Conservation (phyloP, 2,113 vertebrate genomes). For the Odontophorus gujanensis region DNA sequence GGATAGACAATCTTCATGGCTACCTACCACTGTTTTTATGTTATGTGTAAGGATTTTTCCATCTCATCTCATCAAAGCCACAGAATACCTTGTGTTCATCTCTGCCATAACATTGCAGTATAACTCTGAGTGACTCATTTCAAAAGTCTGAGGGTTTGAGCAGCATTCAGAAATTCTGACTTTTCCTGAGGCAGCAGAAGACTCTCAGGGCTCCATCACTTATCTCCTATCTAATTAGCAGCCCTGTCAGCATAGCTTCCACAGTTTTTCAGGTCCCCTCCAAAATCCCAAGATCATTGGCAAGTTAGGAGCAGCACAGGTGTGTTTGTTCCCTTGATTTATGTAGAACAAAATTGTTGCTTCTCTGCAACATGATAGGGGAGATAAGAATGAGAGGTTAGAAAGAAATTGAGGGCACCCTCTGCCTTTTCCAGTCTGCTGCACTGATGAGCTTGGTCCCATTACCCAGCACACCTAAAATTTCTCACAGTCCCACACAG, state of each 20-base stretch:
- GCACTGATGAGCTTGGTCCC: constrained; percentile 27
- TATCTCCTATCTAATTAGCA: not conserved
- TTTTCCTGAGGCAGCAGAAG: constrained; percentile 1
- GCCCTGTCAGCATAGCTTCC: not conserved
- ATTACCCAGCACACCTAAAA: constrained; percentile 50
- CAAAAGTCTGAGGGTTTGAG: not conserved
- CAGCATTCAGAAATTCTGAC: not conserved
- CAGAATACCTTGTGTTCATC: not conserved
- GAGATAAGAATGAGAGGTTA: not conserved
- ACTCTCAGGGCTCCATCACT: not conserved
- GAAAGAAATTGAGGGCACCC: constrained; percentile 12
- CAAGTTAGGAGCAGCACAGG: not conserved
- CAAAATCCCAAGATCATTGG: not conserved
- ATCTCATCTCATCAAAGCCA: not conserved
- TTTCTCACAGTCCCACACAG: constrained; percentile 57
- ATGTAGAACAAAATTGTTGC: constrained; percentile 8
- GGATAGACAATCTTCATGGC: accelerated
- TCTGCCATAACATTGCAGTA: not conserved
- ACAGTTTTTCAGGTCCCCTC: not conserved
- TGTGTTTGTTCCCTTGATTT: constrained; percentile 17
- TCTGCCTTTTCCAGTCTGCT: constrained; percentile 63
- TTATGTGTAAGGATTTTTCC: not conserved
- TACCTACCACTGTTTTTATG: not conserved
- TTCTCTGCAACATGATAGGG: not conserved
- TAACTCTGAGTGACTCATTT: not conserved